These are phyloP conservation scores for Drosophila kohkoa DNA, from an alignment of 1,140 invertebrate species.

Conservation along the genomic window DNA sequence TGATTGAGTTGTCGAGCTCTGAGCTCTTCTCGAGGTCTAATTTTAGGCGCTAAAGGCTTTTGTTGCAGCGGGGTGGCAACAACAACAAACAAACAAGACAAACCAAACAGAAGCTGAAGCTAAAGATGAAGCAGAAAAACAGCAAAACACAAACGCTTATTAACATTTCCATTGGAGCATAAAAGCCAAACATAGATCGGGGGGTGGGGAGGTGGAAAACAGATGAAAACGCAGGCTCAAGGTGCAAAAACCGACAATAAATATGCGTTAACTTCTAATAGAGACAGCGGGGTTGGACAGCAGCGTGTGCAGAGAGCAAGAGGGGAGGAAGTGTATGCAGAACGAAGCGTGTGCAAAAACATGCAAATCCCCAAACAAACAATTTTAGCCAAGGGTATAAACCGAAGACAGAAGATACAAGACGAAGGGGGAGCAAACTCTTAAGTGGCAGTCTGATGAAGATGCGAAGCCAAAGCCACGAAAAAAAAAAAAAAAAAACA, in stretches of 20 bases:
- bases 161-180: constrained; percentile 75
- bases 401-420: constrained; percentile 16
- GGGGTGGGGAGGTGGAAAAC: constrained; percentile 21
- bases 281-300: constrained; percentile 39
- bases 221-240: constrained; percentile 56
- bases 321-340: constrained; percentile 5
- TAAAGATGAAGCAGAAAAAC: too few species aligned
- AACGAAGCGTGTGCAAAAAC: constrained; percentile 63
- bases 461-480: constrained; percentile 20
- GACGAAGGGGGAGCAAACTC: constrained; percentile 17
- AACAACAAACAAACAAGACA: constrained; percentile 49
- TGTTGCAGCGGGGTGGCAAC: constrained; percentile 2
- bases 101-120: too few species aligned
- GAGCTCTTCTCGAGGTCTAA: constrained; percentile 64
- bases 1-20: constrained; percentile 77
- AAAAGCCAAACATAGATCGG: constrained; percentile 59
- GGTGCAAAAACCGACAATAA: constrained; percentile 79
- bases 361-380: constrained; percentile 83
- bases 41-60: constrained; percentile 78
- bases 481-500: constrained; percentile 1
- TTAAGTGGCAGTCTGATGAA: constrained; percentile 57
- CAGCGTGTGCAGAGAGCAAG: neutral
- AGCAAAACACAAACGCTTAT: constrained; percentile 66
- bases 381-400: constrained; percentile 72
- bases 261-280: constrained; percentile 80